Conservation (phyloP, 2,888 invertebrate species). For the Dryobotodes eremita region DNA sequence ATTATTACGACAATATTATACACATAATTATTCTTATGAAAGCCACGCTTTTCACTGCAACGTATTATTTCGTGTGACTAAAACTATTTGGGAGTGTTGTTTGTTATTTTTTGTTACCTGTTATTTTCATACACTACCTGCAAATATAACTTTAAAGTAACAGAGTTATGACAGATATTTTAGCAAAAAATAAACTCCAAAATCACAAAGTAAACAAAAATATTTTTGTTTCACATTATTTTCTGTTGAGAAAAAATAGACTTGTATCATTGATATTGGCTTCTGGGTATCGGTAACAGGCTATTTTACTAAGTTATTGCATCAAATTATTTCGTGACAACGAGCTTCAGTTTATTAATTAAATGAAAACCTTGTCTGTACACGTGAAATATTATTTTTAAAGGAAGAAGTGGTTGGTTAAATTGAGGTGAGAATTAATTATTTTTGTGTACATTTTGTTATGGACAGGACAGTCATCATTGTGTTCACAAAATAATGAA, state of each 20-base stretch:
- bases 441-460: neutral
- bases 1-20: neutral
- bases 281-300: neutral
- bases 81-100: neutral
- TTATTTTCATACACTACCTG: neutral
- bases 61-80: too few relatives aligned
- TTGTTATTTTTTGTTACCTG: neutral
- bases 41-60: too few relatives aligned
- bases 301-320: neutral
- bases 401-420: neutral
- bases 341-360: neutral
- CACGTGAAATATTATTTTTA: neutral
- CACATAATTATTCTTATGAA: neutral
- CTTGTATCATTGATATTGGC: neutral
- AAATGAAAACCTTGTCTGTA: slow-evolving; percentile 6
- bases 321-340: neutral
- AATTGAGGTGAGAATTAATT: neutral
- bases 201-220: neutral
- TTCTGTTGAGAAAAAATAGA: neutral
- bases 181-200: too few relatives aligned
- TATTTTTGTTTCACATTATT: neutral
- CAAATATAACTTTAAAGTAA: neutral
- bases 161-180: neutral
- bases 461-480: neutral
- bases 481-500: too few relatives aligned